Evolutionary conservation across 2,113 vertebrate species (phyloP).

Genomic region (Muntiacus reevesi): DNA sequence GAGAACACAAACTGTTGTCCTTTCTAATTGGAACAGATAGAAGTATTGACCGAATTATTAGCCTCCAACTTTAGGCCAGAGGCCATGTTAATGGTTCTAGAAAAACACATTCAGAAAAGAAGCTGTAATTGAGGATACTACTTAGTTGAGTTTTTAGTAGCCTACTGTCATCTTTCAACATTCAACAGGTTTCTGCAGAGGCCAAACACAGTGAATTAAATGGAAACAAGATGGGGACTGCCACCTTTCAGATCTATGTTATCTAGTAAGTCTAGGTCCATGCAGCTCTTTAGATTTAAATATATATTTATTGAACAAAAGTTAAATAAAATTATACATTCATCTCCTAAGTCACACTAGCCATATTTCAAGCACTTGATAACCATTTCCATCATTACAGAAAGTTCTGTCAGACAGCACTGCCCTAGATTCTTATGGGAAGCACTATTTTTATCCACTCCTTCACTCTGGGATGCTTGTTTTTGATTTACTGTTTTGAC

Average conservation of each 20-base stretch:
- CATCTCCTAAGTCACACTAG: background rate
- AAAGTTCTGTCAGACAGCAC: background rate
- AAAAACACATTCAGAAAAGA: constrained; percentile 2
- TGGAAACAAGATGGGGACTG: background rate
- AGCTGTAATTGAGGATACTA: background rate
- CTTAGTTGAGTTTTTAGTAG: background rate
- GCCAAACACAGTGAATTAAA: background rate
- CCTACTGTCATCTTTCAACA: background rate
- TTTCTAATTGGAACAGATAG: background rate
- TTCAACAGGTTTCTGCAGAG: background rate
- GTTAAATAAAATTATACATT: background rate
- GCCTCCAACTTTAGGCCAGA: background rate
- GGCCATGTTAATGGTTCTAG: background rate
- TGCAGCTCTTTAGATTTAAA: background rate
- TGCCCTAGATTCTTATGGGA: background rate
- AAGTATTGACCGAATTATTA: background rate
- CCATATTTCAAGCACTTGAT: background rate
- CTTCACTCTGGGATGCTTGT: background rate
- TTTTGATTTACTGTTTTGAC: background rate
- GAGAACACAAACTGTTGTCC: background rate
- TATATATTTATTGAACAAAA: background rate
- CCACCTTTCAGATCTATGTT: background rate
- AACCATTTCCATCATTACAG: background rate
- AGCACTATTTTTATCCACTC: background rate
- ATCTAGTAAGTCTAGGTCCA: background rate